phyloP scores from a whole-genome alignment of 64 coral and sea anemone species.

The Montipora cactus region DNA sequence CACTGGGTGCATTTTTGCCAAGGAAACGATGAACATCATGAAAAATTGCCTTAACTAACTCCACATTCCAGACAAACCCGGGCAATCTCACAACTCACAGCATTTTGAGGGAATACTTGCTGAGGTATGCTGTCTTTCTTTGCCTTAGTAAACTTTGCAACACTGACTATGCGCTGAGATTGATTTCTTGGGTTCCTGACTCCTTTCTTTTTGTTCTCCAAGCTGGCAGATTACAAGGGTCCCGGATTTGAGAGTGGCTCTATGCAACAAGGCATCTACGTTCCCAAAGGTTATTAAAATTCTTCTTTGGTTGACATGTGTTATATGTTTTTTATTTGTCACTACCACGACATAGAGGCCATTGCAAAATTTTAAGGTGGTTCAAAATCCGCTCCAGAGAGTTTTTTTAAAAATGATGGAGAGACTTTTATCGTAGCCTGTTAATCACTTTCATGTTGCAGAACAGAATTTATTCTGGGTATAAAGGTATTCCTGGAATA shows the following conservation, averaged over 20 bases:
- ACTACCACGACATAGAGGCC: no score
- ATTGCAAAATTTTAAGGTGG: no score
- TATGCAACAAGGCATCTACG: slow-evolving; percentile 98
- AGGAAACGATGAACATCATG: no score
- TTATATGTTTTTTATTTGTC: no score
- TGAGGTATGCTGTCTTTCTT: slow-evolving; percentile 65
- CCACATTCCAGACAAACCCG: slow-evolving; percentile 98
- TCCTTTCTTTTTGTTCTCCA: background rate
- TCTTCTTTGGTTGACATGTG: no score
- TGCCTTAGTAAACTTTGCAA: background rate
- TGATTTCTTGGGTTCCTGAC: background rate
- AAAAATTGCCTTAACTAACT: slow-evolving; percentile 66
- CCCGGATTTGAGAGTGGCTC: slow-evolving; percentile 95
- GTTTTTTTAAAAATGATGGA: no score
- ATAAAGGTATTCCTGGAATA: no score
- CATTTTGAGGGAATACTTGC: slow-evolving; percentile 78
- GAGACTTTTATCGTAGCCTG: no score
- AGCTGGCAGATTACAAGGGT: slow-evolving; percentile 94
- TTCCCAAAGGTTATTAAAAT: slow-evolving; percentile 62
- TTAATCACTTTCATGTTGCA: no score
- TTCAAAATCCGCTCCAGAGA: no score
- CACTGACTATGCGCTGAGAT: background rate
- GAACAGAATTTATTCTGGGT: no score
- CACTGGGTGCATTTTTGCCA: no score
- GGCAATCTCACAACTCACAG: slow-evolving; percentile 89